Evolutionary conservation across 2,113 vertebrate genomes (phyloP), one percentile per base, ranked within the genome.

Genomic region (Bos taurus): DNA sequence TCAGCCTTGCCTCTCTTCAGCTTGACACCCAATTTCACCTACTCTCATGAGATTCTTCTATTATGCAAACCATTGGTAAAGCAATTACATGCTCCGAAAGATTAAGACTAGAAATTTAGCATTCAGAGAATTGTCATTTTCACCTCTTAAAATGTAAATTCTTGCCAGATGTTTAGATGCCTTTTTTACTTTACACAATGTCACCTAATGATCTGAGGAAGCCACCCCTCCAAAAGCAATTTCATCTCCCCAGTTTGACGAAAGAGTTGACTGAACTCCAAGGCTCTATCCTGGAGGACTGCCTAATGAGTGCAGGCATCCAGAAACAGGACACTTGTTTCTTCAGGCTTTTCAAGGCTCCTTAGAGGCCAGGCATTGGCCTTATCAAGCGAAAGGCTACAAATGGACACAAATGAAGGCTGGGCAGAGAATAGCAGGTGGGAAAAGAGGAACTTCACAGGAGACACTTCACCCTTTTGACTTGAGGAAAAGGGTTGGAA

Each of bases 1-100:
- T 90, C 85, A 43, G n/a, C 25, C 77, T 13, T 78, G 46, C 60
- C 1, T 2, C 88, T 96, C 88, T 94, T 83, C 56, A 77, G 77
- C 90, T 71, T 71, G 81, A 91, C 50, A 96, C 40, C 82, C 88
- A 80, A 74, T 96, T 95, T 96, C 90, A 82, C 78, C 77, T 88
- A 25, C 40, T 98, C 97, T 98, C 92, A 7, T 5, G 56, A 81
- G 62, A 87, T 88, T 95, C 82, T 88, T 97, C 95, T 91, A 84
- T 94, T 98, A 98, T 86, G 88, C 94, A 98, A 98, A 98, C 12
- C 15, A 96, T 46, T 2, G 33, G 77, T n/a, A 74, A 98, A 96
- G 94, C 95, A 96, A 97, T 98, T 97, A 97, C 88, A 88, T 60
- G 88, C 80, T 97, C 96, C 43, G 57, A 91, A 93, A 98, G 95